Conservation (phyloP, 1,140 invertebrate genomes). For the Zaprionus nigranus region DNA sequence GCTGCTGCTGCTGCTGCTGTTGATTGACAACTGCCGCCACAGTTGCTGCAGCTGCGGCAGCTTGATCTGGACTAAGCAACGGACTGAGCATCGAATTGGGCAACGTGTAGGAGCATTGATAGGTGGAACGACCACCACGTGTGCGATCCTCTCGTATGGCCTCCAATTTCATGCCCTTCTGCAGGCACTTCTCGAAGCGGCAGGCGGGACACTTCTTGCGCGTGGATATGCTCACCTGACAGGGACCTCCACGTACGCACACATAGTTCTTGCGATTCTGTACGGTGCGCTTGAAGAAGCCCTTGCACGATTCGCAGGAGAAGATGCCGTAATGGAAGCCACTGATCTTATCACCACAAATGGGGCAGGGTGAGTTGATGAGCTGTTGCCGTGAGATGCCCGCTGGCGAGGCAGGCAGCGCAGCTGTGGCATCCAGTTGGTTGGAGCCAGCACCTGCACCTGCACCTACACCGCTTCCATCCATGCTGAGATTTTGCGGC, state of each 20-base stretch:
- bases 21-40: constrained; percentile 55
- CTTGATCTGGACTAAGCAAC: constrained; percentile 73
- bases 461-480: constrained; percentile 32
- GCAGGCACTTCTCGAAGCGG: constrained; percentile 98
- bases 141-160: constrained; percentile 98
- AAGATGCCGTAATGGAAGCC: constrained; percentile 98
- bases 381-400: constrained; percentile 94
- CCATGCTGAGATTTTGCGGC: constrained; percentile 78
- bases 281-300: constrained; percentile 99
- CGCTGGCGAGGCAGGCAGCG: constrained; percentile 84
- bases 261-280: constrained; percentile 99
- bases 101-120: constrained; percentile 95
- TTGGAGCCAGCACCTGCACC: constrained; percentile 7
- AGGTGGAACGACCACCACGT: constrained; percentile 96
- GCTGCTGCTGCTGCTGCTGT: constrained; percentile 54
- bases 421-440: constrained; percentile 33
- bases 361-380: constrained; percentile 94
- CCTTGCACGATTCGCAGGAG: constrained; percentile 98
- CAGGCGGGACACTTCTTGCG: constrained; percentile 98
- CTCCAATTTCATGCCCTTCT: constrained; percentile 98
- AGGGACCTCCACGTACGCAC: constrained; percentile 95
- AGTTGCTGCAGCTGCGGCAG: constrained; percentile 55
- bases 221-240: constrained; percentile 95
- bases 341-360: constrained; percentile 97
- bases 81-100: constrained; percentile 87